Evolutionary conservation across 2,888 invertebrate genomes (phyloP).

Genomic region (Choreutis nemorana): DNA sequence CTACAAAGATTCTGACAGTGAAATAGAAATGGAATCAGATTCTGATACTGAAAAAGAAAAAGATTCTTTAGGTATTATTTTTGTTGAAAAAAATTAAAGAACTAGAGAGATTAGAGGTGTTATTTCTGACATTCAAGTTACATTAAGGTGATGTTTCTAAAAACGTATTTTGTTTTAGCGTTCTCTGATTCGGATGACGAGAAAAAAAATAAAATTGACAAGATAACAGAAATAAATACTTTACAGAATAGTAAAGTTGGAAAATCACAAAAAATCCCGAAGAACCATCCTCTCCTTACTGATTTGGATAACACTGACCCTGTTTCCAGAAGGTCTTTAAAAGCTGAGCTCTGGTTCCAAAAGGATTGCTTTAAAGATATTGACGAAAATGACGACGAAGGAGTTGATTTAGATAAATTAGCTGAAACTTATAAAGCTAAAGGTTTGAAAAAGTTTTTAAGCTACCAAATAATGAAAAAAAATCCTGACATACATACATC

Average conservation of each 20-base stretch:
- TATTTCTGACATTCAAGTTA: background rate
- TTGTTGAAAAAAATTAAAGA: background rate
- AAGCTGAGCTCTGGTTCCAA: conserved; percentile 88
- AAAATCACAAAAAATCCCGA: conserved; percentile 29
- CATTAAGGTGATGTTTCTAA: conserved; percentile 7
- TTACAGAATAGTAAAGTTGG: conserved; percentile 34
- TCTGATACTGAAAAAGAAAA: conserved; percentile 63
- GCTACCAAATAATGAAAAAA: no score
- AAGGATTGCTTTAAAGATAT: conserved; percentile 84
- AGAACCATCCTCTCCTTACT: conserved; percentile 76
- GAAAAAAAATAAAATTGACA: conserved; percentile 34
- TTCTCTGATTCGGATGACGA: conserved; percentile 72
- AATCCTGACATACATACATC: no score
- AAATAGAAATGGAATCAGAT: conserved; percentile 67
- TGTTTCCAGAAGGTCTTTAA: conserved; percentile 74
- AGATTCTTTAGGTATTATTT: conserved; percentile 59
- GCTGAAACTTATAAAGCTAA: conserved; percentile 75
- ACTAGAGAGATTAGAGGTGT: background rate
- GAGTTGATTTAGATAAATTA: conserved; percentile 85
- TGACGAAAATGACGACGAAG: conserved; percentile 85
- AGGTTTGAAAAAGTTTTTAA: conserved; percentile 54
- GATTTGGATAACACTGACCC: conserved; percentile 82
- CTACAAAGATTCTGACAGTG: conserved; percentile 72
- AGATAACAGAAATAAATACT: conserved; percentile 49
- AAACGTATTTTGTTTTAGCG: conserved; percentile 51